These are phyloP conservation scores for Drosophila rubida DNA, from an alignment of 2,888 invertebrate genomes.

Conservation along the genomic window DNA sequence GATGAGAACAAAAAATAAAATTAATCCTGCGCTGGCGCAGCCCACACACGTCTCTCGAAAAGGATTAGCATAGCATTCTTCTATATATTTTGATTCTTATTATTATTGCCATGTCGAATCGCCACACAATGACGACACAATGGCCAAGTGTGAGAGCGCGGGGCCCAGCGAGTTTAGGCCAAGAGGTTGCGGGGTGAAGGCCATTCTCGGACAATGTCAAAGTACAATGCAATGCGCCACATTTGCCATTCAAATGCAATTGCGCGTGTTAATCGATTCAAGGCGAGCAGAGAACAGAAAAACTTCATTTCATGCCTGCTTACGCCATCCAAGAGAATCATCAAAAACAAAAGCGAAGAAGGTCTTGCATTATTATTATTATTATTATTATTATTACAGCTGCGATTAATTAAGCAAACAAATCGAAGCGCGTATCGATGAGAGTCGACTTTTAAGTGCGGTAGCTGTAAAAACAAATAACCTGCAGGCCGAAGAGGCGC, in stretches of 20 bases:
- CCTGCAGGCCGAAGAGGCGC: conserved; percentile 50
- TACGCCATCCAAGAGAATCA: conserved; percentile 3
- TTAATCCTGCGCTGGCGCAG: conserved; percentile 74
- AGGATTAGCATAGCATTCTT: conserved; percentile 70
- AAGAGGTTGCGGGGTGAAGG: conserved; percentile 19
- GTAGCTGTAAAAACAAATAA: conserved; percentile 80
- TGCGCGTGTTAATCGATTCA: conserved; percentile 73
- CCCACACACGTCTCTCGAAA: conserved; percentile 81
- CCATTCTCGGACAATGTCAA: conserved; percentile 24
- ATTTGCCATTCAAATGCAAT: conserved; percentile 73
- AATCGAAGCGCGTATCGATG: conserved; percentile 54
- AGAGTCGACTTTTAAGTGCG: conserved; percentile 61
- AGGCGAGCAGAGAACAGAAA: conserved; percentile 5
- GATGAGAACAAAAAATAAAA: conserved; percentile 29
- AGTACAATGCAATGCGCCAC: conserved; percentile 65
- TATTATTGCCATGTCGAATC: conserved; percentile 70
- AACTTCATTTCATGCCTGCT: conserved; percentile 63
- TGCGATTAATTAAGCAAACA: conserved; percentile 80
- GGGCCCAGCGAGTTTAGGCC: conserved; percentile 8
- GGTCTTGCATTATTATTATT: conserved; percentile 2
- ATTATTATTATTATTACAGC: conserved; percentile 71
- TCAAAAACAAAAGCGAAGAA: neutral
- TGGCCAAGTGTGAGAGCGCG: conserved; percentile 69
- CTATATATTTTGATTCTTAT: conserved; percentile 27
- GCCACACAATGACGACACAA: conserved; percentile 60